Evolutionary conservation across 2,113 vertebrate genomes (phyloP).

Genomic region (Neolamprologus variostigma): DNA sequence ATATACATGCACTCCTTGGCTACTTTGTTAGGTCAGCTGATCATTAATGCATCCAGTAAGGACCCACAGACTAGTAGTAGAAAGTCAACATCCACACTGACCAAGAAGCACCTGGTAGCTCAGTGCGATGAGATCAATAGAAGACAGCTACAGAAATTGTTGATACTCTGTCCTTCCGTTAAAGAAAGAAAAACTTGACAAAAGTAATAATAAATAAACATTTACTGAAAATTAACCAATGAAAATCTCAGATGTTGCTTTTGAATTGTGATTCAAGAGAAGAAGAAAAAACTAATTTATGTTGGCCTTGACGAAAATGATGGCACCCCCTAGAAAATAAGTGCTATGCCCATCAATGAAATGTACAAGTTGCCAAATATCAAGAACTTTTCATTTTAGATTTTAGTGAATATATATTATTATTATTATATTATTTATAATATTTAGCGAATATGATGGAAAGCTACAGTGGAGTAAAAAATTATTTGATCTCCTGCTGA

Average conservation of each 20-base stretch:
- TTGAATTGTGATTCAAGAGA: background rate
- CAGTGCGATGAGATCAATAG: background rate
- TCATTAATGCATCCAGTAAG: background rate
- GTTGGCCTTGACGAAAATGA: background rate
- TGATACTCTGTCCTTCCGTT: background rate
- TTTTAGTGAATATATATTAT: background rate
- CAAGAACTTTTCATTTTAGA: background rate
- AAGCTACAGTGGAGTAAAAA: background rate
- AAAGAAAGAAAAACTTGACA: background rate
- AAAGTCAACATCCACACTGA: background rate
- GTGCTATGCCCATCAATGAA: background rate
- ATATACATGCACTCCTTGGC: background rate
- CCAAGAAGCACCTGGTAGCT: background rate
- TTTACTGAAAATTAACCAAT: background rate
- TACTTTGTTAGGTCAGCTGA: background rate
- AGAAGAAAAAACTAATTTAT: rapidly evolving
- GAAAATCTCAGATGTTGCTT: background rate
- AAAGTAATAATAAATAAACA: background rate
- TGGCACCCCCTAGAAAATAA: background rate
- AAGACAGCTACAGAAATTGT: background rate
- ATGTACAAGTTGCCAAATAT: background rate
- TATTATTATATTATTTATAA: background rate
- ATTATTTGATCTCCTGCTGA: background rate
- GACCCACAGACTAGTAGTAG: background rate
- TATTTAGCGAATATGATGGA: background rate